These are phyloP conservation scores for Pseudachorutes palmiensis DNA, from an alignment of 1,140 invertebrate species.

Conservation along the genomic window DNA sequence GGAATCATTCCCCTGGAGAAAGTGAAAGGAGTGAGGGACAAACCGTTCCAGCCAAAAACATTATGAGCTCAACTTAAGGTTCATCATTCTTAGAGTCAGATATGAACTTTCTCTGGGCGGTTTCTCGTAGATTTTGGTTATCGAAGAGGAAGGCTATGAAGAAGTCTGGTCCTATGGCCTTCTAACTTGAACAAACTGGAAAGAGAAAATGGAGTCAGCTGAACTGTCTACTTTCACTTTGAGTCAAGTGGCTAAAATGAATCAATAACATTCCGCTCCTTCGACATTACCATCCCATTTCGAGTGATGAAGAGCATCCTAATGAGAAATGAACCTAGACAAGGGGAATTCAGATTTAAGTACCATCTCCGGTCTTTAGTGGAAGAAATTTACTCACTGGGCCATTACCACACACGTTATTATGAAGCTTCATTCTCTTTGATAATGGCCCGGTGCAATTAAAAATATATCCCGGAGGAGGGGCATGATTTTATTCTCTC, in stretches of 20 bases:
- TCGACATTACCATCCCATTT: slow-evolving; percentile 19
- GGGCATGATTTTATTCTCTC: no score
- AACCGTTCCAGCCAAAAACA: no score
- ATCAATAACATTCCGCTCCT: slow-evolving; percentile 18
- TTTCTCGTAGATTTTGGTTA: not conserved
- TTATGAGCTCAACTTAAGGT: no score
- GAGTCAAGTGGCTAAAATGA: not conserved
- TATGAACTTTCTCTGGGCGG: no score
- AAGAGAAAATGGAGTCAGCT: not conserved
- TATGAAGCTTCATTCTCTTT: no score
- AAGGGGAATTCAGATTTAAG: not conserved
- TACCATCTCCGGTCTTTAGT: not conserved
- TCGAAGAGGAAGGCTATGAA: not conserved
- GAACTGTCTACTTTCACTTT: not conserved
- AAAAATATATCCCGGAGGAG: no score
- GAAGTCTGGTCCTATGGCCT: not conserved
- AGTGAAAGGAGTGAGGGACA: no score
- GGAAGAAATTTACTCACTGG: not conserved
- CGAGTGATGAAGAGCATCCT: slow-evolving; percentile 19
- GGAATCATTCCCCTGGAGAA: not conserved
- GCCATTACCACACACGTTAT: not conserved
- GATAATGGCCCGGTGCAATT: no score
- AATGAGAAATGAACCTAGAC: slow-evolving; percentile 16
- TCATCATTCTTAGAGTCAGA: not conserved
- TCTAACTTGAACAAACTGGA: not conserved